A percentile compares a stretch with the other conserved stretches of the same genome.
Conservation (phyloP, 2,113 vertebrate species). For the Lophotis ruficrista region DNA sequence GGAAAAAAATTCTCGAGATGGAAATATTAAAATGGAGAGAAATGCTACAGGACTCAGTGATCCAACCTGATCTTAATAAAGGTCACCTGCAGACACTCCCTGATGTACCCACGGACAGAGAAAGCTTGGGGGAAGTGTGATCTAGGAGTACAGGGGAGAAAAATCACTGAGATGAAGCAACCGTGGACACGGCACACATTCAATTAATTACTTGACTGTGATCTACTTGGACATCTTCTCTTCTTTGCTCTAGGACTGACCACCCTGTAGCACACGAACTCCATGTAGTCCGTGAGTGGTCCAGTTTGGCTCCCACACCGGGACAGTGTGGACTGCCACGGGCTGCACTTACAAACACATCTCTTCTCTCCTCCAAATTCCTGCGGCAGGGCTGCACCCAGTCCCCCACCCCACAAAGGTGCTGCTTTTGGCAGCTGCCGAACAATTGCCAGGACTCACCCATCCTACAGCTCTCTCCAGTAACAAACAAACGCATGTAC, state of each 20-base stretch:
- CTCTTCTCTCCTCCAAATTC: background rate
- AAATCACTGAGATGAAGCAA: background rate
- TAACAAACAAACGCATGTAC: accelerated
- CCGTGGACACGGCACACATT: background rate
- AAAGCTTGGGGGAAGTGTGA: background rate
- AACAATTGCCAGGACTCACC: background rate
- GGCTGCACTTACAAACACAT: accelerated
- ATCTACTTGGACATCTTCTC: background rate
- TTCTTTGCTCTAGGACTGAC: background rate
- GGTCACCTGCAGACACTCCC: background rate
- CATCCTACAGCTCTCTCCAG: background rate
- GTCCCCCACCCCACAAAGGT: background rate
- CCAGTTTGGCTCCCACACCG: background rate
- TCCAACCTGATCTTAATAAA: background rate
- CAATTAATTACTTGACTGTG: background rate
- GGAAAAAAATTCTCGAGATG: background rate
- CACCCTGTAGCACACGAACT: too few species aligned
- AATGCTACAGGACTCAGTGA: background rate
- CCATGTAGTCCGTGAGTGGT: accelerated
- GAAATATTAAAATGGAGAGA: background rate
- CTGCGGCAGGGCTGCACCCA: background rate
- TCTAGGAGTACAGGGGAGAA: background rate
- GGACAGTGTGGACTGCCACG: accelerated
- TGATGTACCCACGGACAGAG: background rate
- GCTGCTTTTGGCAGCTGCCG: background rate